Conservation (phyloP, 2,797 vertebrate genomes). For the Peromyscus aztecus region DNA sequence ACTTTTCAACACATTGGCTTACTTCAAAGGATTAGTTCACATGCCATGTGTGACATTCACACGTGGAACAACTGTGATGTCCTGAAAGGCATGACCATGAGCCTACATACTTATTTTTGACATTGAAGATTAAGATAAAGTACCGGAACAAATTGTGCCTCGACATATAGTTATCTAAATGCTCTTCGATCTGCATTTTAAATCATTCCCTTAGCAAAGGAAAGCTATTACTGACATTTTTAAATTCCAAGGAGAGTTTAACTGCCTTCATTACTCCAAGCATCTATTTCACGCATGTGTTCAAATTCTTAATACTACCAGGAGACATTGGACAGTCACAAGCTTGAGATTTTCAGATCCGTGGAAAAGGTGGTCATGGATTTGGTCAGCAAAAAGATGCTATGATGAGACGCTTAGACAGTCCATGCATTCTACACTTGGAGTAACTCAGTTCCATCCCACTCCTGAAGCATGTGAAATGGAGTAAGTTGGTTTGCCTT, state of each 20-base stretch:
- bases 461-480: not conserved
- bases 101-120: conserved; percentile 47
- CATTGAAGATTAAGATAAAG: conserved; percentile 55
- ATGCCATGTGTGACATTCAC: conserved; percentile 24
- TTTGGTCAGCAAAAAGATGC: not conserved
- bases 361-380: not conserved
- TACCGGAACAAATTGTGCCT: not conserved
- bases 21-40: conserved; percentile 47
- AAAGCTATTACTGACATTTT: conserved; percentile 39
- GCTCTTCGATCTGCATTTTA: conserved; percentile 13
- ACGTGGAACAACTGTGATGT: conserved; percentile 12
- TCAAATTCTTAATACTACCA: not conserved
- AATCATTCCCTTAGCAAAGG: not conserved
- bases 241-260: conserved; percentile 50
- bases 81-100: conserved; percentile 43
- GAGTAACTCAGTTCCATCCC: conserved; percentile 12
- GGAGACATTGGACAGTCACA: not conserved
- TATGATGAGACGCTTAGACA: conserved; percentile 21
- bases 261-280: not conserved
- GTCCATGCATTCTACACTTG: conserved; percentile 14
- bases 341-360: not conserved
- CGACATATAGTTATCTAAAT: not conserved
- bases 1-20: conserved; percentile 23
- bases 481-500: not conserved
- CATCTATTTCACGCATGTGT: not conserved